phyloP scores from a whole-genome alignment of 2,113 vertebrate species.

The Oryzias javanicus region DNA sequence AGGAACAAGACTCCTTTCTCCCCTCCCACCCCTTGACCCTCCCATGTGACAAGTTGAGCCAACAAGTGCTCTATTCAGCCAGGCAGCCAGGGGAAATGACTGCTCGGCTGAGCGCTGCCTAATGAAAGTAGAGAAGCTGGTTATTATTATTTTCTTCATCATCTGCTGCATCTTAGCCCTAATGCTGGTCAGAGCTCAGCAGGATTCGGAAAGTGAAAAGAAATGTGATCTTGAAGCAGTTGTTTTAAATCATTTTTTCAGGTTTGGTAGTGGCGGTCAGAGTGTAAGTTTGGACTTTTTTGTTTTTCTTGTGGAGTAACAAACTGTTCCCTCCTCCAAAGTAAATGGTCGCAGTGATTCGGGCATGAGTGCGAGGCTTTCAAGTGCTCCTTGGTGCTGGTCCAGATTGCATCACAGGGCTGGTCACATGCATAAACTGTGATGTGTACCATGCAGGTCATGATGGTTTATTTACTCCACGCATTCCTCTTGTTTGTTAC shows the following conservation, averaged over 20 bases:
- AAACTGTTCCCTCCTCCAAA: slow-evolving; percentile 68
- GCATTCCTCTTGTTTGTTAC: slow-evolving; percentile 8
- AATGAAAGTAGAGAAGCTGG: slow-evolving; percentile 74
- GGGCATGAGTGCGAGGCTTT: slow-evolving; percentile 68
- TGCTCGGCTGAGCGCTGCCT: slow-evolving; percentile 61
- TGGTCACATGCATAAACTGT: slow-evolving; percentile 57
- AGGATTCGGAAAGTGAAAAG: neutral
- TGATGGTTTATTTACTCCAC: slow-evolving; percentile 24
- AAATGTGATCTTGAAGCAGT: slow-evolving; percentile 11
- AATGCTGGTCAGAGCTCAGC: slow-evolving; percentile 21
- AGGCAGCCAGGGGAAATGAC: slow-evolving; percentile 71
- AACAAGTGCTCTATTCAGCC: slow-evolving; percentile 78
- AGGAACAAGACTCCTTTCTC: slow-evolving; percentile 79
- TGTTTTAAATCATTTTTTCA: slow-evolving; percentile 26
- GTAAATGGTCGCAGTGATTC: slow-evolving; percentile 68
- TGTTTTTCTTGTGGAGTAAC: slow-evolving; percentile 62
- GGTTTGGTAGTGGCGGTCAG: slow-evolving; percentile 26
- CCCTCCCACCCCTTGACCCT: slow-evolving; percentile 69
- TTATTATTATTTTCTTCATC: slow-evolving; percentile 69
- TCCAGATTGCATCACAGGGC: slow-evolving; percentile 78
- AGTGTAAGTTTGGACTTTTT: slow-evolving; percentile 53
- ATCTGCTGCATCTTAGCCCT: slow-evolving; percentile 12
- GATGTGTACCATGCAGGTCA: slow-evolving; percentile 63
- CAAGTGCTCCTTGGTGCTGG: slow-evolving; percentile 70
- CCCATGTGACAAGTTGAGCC: slow-evolving; percentile 76